These are phyloP conservation scores for Rousettus madagascariensis DNA, from an alignment of 2,797 vertebrate species.

Conservation along the genomic window DNA sequence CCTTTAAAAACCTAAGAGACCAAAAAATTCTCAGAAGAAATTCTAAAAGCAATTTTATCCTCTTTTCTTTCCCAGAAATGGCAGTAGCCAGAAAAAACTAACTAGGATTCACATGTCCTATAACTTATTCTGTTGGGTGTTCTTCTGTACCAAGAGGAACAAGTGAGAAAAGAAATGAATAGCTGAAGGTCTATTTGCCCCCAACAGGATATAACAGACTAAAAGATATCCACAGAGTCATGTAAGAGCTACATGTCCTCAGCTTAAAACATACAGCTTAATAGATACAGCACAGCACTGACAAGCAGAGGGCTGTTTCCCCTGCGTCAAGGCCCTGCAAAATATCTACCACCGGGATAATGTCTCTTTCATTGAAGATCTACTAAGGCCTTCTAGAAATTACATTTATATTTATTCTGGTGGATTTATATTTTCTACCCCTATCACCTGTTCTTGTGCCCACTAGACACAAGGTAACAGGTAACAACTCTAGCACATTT, in stretches of 20 bases:
- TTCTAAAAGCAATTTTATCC: constrained; percentile 54
- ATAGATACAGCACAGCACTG: neutral
- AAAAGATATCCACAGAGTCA: constrained; percentile 4
- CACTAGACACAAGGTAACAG: neutral
- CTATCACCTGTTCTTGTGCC: neutral
- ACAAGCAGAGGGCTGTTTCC: neutral
- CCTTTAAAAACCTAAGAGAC: constrained; percentile 49
- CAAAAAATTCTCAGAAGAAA: constrained; percentile 59
- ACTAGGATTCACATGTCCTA: constrained; percentile 45
- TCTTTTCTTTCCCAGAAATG: constrained; percentile 48
- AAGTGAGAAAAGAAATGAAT: constrained; percentile 49
- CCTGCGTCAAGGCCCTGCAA: neutral
- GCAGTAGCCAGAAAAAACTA: constrained; percentile 58
- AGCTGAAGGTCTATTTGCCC: neutral
- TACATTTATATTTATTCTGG: neutral
- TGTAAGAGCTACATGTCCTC: neutral
- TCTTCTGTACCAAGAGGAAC: neutral
- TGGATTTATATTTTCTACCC: neutral
- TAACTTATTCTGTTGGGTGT: constrained; percentile 48
- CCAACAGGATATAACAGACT: neutral
- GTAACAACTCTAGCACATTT: neutral
- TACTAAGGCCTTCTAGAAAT: neutral
- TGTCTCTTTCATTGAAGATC: neutral
- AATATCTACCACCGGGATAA: neutral
- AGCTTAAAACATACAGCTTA: neutral